Base-by-base conservation (phyloP, 2,113 vertebrate species). In the Synodontis membranacea region DNA sequence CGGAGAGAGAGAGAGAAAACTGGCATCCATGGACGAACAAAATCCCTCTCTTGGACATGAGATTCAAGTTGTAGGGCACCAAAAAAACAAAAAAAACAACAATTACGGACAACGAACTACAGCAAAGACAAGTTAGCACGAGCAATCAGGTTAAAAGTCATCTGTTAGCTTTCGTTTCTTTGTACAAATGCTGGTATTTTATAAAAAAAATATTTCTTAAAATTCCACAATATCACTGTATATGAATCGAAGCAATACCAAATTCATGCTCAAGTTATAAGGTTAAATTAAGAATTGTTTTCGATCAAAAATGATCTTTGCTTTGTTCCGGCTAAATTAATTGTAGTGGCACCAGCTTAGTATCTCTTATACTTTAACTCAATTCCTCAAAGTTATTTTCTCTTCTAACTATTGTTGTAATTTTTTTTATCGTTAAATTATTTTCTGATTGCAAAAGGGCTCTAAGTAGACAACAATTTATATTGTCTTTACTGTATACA, bases 1-100 rank as follows among this genome's bases (percentile, higher is more conserved):
- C 39, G 39, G 56, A 46, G 15, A 14, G 44, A 80, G 80, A 89
- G 56, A 46, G 15, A 14, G 44, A 80, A 74, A 89, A 75, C 37
- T 70, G 70, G 25, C 84, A 60, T 87, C 72, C 21, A 58, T 76
- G 31, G 19, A 66, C n/a, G 66, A 87, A 60, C 44, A 34, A 17
- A 80, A 28, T 50, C 39, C 58, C 1, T 31, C 6, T 52, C 44
- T 80, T 44, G 31, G 46, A 64, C 46, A 86, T 34, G 39, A 72
- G 15, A 31, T 75, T 86, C n/a, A 34, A 14, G 19, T 19, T 72
- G 37, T n/a, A 34, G 14, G 52, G 7, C 25, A 68, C 8, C 12
- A 31, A 48, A 62, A 50, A 19, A 52, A n/a, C n/a, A n/a, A n/a
- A 15, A 34, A 66, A n/a, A 66, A 66, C 62, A 66, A 34, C 34